Percentiles rank a stretch among this genome's conserved stretches.
phyloP scores from a whole-genome alignment of 2,797 vertebrate species.

The Chromis chromis region DNA sequence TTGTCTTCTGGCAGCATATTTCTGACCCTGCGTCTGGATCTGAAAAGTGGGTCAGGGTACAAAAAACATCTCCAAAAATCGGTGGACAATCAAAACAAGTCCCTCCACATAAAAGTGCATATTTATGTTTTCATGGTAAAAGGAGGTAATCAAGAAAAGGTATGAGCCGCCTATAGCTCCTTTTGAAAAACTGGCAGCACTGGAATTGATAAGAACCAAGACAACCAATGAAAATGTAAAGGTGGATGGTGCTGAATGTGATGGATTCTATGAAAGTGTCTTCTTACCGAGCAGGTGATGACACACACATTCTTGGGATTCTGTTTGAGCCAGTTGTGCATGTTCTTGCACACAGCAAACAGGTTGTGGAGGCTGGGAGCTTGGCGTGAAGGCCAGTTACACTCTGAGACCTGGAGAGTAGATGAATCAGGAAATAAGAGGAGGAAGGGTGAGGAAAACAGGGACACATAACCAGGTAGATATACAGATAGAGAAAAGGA shows the following conservation, averaged over 20 bases:
- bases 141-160: neutral
- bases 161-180: neutral
- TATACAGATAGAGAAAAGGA: neutral
- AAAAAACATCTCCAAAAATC: constrained; percentile 19
- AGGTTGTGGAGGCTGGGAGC: constrained; percentile 98
- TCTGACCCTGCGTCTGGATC: neutral
- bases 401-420: constrained; percentile 92
- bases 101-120: neutral
- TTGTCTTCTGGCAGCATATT: constrained; percentile 6
- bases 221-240: neutral
- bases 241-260: neutral
- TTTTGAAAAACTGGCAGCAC: neutral
- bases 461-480: constrained; percentile 12
- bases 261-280: neutral
- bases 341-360: constrained; percentile 98
- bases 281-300: constrained; percentile 98
- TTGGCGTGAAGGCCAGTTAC: constrained; percentile 95
- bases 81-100: neutral
- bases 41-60: constrained; percentile 26
- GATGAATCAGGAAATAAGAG: constrained; percentile 4
- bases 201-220: neutral
- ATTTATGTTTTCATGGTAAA: neutral
- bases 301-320: constrained; percentile 99
- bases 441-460: neutral
- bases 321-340: constrained; percentile 99